These are phyloP conservation scores for Ctenopoma kingsleyae DNA, from an alignment of 2,797 vertebrate species.

Conservation along the genomic window DNA sequence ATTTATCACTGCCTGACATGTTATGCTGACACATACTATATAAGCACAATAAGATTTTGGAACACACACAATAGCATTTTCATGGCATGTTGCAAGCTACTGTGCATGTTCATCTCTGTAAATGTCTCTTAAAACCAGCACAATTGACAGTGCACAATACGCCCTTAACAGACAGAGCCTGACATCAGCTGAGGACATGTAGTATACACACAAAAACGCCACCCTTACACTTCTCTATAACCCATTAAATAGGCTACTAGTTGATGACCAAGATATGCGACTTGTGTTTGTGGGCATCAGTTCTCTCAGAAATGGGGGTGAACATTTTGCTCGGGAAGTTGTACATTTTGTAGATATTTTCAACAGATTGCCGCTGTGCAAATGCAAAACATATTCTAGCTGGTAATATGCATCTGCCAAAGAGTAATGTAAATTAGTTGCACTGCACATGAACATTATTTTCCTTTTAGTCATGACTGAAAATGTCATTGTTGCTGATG, in stretches of 20 bases:
- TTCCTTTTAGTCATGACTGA: not conserved
- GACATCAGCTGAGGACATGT: not conserved
- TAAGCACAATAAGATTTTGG: not conserved
- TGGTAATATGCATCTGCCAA: not conserved
- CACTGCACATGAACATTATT: not conserved
- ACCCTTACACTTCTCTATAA: not conserved
- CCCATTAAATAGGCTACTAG: not conserved
- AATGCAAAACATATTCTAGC: not conserved
- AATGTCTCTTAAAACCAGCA: not conserved
- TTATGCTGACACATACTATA: conserved; percentile 3
- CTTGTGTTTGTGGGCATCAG: not conserved
- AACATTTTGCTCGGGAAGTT: not conserved
- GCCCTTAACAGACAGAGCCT: not conserved
- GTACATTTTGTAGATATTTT: not conserved
- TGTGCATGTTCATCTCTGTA: not conserved
- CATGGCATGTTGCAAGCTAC: not conserved
- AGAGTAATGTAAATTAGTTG: not conserved
- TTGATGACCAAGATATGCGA: not conserved
- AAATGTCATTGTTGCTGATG: not conserved
- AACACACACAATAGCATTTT: conserved; percentile 10
- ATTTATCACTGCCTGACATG: conserved; percentile 1
- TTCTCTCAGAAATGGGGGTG: not conserved
- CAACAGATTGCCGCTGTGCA: too few relatives aligned
- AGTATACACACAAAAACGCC: not conserved
- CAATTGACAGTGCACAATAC: not conserved